Evolutionary conservation across 2,888 invertebrate genomes (phyloP).

Genomic region (Drosophila recens): DNA sequence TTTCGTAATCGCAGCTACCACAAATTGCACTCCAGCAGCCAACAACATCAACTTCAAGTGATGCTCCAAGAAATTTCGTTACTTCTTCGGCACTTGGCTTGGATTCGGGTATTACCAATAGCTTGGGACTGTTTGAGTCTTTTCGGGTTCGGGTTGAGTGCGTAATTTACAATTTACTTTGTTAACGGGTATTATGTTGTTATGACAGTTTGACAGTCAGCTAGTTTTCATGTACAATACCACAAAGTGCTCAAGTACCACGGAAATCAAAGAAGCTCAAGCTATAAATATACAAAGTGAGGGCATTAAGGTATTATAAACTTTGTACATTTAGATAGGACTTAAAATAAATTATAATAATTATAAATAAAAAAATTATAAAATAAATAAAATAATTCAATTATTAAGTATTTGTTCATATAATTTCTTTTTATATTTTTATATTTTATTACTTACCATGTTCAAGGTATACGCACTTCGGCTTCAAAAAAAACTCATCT

Average conservation of each 20-base stretch:
- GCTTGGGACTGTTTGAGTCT: constrained; percentile 2
- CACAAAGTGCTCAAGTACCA: constrained; percentile 46
- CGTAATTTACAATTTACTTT: constrained; percentile 28
- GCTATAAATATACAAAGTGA: background rate
- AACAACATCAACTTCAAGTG: constrained; percentile 47
- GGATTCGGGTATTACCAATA: background rate
- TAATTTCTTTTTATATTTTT: background rate
- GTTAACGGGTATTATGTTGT: constrained; percentile 74
- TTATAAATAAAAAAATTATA: background rate
- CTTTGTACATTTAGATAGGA: background rate
- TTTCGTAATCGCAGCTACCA: constrained; percentile 77
- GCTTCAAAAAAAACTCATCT: background rate
- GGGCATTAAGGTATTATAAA: background rate
- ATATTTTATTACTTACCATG: background rate
- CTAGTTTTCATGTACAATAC: constrained; percentile 29
- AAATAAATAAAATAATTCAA: too few relatives aligned
- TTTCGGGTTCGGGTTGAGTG: constrained; percentile 15
- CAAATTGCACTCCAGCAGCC: constrained; percentile 62
- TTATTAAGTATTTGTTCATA: too few relatives aligned
- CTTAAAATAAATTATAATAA: background rate
- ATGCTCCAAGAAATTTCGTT: constrained; percentile 63
- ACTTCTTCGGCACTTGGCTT: constrained; percentile 22
- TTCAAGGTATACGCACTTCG: constrained; percentile 25
- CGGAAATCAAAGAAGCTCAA: constrained; percentile 62
- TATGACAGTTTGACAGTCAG: constrained; percentile 72